phyloP scores from a whole-genome alignment of 2,113 vertebrate genomes.

The Dipodomys stephensi region DNA sequence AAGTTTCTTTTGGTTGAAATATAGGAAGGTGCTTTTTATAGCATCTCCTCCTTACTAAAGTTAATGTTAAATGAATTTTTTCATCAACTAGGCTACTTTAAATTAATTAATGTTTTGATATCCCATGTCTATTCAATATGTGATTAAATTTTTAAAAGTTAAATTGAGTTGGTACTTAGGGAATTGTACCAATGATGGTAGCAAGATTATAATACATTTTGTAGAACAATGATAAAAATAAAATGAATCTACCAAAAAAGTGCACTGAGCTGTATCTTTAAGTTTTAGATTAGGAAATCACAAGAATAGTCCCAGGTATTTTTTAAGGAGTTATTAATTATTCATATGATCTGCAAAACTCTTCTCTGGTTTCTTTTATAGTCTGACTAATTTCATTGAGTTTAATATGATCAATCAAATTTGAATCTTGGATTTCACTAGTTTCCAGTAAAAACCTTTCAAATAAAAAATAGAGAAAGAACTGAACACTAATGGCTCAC shows the following conservation, averaged over 20 bases:
- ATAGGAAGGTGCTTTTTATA: constrained; percentile 63
- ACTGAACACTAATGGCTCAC: background rate
- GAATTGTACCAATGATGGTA: constrained; percentile 58
- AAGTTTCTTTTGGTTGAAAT: constrained; percentile 46
- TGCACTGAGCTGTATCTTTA: background rate
- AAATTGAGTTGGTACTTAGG: constrained; percentile 55
- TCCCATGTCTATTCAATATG: constrained; percentile 44
- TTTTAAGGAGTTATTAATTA: background rate
- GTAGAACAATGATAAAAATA: constrained; percentile 51
- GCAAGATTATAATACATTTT: constrained; percentile 53
- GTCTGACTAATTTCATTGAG: constrained; percentile 3
- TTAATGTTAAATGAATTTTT: constrained; percentile 68
- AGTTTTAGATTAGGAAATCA: constrained; percentile 33
- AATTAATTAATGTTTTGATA: constrained; percentile 69
- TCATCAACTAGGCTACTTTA: constrained; percentile 64
- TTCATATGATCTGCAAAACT: background rate
- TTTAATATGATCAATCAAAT: background rate
- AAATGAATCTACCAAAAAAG: constrained; percentile 7
- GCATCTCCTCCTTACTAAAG: constrained; percentile 49
- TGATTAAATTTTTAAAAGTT: constrained; percentile 69
- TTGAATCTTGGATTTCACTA: constrained; percentile 39
- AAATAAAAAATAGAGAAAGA: background rate
- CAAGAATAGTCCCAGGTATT: background rate
- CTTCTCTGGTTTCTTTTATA: constrained; percentile 9
- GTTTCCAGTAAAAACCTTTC: background rate